Evolutionary conservation across 2,888 invertebrate species (phyloP), one percentile per base, ranked within the genome.

Genomic region (Eilema griseolum): DNA sequence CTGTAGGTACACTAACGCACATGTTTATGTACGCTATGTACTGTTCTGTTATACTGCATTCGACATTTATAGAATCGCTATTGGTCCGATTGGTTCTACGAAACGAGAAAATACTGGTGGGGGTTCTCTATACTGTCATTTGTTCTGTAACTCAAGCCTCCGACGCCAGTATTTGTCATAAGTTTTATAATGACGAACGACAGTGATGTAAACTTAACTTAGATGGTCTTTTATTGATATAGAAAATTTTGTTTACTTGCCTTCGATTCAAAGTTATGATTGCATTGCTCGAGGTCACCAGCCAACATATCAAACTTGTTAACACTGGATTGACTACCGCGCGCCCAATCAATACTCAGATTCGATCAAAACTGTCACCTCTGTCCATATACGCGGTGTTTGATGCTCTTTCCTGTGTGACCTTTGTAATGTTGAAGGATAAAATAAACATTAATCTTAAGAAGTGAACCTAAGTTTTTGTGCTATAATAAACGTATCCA

Each of bases 331-430:
- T 67, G 61, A 66, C 64, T 28, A 67, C n/a, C 65, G 69, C 72
- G 37, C 71, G 66, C 59, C 66, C 61, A 75, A 77, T 81, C 78
- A 70, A 79, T 82, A 74, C 61, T 67, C 10, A 56, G 61, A 70
- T 66, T 66, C 62, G 66, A 77, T 71, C 73, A 78, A 61, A 66
- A 71, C 61, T 66, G 74, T 66, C 67, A 72, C 66, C 52, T 24
- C 23, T 37, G 37, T 62, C 33, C 26, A 59, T 57, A 20, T 33
- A 23, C 28, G 11, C 24, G 61, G 60, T 60, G 33, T 28, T 70
- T 72, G 64, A 65, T 56, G 11, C 23, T 66, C 65, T 66, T 69
- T 37, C 28, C 61, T n/a, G 62, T 61, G n/a, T 65, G 3, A 57
- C 3, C 26, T 61, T 63, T 33, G 23, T 16, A 31, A 46, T 62